Percentiles rank a stretch among this genome's conserved stretches.
Conservation (phyloP, 2,797 vertebrate genomes). For the Oreochromis grahami region DNA sequence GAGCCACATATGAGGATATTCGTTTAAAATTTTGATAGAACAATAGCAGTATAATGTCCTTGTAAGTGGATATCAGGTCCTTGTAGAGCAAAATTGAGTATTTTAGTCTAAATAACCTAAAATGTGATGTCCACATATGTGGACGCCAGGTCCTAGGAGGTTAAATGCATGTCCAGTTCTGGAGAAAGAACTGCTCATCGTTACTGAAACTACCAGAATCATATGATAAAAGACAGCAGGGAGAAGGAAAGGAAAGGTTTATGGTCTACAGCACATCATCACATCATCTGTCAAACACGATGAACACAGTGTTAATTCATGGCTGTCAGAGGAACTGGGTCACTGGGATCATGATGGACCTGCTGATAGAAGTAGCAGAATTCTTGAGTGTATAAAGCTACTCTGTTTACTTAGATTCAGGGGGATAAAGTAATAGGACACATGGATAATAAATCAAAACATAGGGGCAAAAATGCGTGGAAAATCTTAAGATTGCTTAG, state of each 20-base stretch:
- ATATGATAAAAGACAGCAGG: neutral
- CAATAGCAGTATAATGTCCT: too few relatives aligned
- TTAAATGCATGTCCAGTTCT: neutral
- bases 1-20: too few relatives aligned
- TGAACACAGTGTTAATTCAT: neutral
- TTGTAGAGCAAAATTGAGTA: too few relatives aligned
- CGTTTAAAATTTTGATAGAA: too few relatives aligned
- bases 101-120: too few relatives aligned
- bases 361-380: neutral
- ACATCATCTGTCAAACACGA: neutral
- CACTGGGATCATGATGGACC: neutral
- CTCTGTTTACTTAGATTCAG: neutral
- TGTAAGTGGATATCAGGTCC: too few relatives aligned
- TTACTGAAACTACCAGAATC: neutral
- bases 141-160: too few relatives aligned
- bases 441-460: neutral
- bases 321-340: neutral
- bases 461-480: neutral
- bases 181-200: neutral
- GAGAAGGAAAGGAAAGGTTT: neutral
- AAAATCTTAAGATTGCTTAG: neutral
- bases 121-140: too few relatives aligned
- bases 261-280: neutral
- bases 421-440: neutral
- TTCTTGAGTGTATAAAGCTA: neutral